A percentile compares a stretch with the other conserved stretches of the same genome.
Conservation (phyloP, 2,797 vertebrate genomes). For the Epinephelus awoara region DNA sequence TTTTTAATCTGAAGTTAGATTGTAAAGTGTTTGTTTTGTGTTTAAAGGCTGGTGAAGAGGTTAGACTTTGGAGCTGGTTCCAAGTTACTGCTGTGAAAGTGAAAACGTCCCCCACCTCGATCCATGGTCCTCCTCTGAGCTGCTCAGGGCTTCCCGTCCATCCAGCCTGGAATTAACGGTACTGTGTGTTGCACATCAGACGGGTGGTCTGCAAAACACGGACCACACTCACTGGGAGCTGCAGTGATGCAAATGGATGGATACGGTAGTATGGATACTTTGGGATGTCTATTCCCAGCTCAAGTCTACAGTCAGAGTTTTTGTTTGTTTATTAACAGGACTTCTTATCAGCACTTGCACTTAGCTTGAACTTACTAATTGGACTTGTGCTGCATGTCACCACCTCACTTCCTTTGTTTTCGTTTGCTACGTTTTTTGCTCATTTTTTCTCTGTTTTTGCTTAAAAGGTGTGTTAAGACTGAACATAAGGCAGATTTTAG, state of each 20-base stretch:
- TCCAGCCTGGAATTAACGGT: constrained; percentile 24
- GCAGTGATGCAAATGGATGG: neutral
- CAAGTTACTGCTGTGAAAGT: constrained; percentile 90
- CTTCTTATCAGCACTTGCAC: constrained; percentile 58
- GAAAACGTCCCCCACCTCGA: neutral
- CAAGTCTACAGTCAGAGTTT: neutral
- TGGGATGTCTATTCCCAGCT: neutral
- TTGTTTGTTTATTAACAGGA: constrained; percentile 6
- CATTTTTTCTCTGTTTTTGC: neutral
- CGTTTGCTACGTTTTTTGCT: neutral
- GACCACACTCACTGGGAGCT: neutral
- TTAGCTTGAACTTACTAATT: constrained; percentile 41
- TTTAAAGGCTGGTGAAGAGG: constrained; percentile 72
- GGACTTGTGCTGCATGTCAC: constrained; percentile 20
- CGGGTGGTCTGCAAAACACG: neutral
- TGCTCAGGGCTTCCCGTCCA: neutral
- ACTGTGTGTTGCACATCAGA: neutral
- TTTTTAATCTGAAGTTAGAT: too few relatives aligned
- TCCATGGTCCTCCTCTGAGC: neutral
- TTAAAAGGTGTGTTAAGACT: constrained; percentile 8
- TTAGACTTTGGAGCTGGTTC: constrained; percentile 72
- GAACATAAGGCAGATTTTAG: neutral
- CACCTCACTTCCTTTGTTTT: constrained; percentile 12
- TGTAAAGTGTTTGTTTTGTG: constrained; percentile 4
- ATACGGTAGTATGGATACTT: neutral